A percentile compares a stretch with the other conserved stretches of the same genome.
Evolutionary conservation across 2,888 invertebrate genomes (phyloP).

Genomic region (Tinea trinotella): DNA sequence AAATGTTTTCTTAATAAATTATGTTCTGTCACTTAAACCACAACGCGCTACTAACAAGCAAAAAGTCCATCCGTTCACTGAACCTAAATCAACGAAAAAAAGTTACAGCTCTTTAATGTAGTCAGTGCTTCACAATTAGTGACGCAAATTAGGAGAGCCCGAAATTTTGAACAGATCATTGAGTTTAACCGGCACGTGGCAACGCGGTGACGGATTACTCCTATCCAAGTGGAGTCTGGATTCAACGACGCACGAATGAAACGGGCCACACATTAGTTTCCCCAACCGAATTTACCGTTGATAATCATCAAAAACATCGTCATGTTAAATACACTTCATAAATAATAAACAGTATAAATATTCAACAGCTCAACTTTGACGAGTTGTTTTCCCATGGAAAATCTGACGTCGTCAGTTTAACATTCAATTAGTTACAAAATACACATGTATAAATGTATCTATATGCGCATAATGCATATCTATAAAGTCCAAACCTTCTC

Average conservation of each 20-base stretch:
- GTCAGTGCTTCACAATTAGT: conserved; percentile 28
- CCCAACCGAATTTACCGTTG: background rate
- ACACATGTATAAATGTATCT: background rate
- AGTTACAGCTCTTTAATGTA: conserved; percentile 2
- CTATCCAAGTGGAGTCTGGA: conserved; percentile 29
- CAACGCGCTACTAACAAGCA: background rate
- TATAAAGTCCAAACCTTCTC: conserved; percentile 37
- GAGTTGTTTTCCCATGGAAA: conserved; percentile 11
- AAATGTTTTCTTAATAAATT: background rate
- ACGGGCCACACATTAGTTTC: background rate
- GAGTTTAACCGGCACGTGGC: conserved; percentile 38
- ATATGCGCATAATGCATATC: conserved; percentile 11
- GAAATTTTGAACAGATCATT: conserved; percentile 42
- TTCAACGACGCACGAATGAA: background rate
- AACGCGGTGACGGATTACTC: conserved; percentile 39
- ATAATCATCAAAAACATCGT: background rate
- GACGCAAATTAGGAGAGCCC: conserved; percentile 32
- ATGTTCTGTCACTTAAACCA: background rate
- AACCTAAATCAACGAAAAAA: background rate
- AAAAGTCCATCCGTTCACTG: conserved; percentile 7
- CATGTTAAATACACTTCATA: conserved; percentile 1
- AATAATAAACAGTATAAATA: conserved; percentile 13
- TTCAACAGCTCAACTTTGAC: conserved; percentile 8
- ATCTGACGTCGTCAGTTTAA: conserved; percentile 13
- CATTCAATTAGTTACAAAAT: conserved; percentile 17